Evolutionary conservation across 2,113 vertebrate genomes (phyloP).

Genomic region (Notarius lentiginosus): DNA sequence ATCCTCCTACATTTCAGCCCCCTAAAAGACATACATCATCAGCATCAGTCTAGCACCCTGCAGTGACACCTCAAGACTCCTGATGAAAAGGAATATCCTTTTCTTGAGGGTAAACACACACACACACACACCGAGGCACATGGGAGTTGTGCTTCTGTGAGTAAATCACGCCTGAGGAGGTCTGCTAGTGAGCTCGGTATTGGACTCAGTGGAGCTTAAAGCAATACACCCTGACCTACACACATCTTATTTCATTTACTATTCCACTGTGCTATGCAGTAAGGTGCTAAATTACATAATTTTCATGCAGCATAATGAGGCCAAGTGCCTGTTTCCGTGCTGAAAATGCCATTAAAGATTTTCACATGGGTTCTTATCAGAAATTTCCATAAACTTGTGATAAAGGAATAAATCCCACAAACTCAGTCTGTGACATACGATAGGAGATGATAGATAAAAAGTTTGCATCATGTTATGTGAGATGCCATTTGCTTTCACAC

Average conservation of each 20-base stretch:
- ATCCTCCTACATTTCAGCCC: not conserved
- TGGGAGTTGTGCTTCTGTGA: not conserved
- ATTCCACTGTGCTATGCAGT: not conserved
- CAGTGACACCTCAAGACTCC: slow-evolving; percentile 12
- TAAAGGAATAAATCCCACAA: not conserved
- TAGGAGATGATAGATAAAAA: not conserved
- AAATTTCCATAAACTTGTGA: not conserved
- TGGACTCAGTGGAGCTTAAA: not conserved
- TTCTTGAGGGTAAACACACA: not conserved
- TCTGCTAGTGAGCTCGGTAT: not conserved
- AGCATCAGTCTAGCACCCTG: not conserved
- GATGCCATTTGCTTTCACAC: not conserved
- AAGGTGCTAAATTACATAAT: not conserved
- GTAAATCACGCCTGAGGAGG: slow-evolving; percentile 32
- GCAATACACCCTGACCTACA: not conserved
- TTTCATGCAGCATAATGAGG: not conserved
- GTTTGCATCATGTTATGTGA: too few relatives aligned
- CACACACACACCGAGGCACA: not conserved
- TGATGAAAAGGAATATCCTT: not conserved
- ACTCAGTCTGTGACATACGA: not conserved
- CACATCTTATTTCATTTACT: not conserved
- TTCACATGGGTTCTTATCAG: not conserved
- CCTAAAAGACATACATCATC: not conserved
- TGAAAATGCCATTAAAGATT: not conserved
- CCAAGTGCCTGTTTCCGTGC: not conserved